These are phyloP conservation scores for Neuroscelio doddi DNA, from an alignment of 2,888 invertebrate genomes.

Conservation along the genomic window DNA sequence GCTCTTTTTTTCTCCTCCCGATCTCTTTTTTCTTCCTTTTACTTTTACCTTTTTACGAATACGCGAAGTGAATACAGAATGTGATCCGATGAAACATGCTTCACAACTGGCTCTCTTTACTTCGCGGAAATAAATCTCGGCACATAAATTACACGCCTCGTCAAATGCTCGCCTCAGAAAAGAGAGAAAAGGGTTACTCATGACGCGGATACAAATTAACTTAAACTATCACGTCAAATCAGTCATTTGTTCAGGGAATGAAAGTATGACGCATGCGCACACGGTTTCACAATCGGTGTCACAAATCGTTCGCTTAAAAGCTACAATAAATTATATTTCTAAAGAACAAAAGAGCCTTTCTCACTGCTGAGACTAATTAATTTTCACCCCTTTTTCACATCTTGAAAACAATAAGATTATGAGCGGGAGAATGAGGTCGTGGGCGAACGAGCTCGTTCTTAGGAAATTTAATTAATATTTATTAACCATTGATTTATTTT, in stretches of 20 bases:
- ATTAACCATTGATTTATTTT: too few relatives aligned
- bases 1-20: slow-evolving; percentile 4
- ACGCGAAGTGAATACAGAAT: slow-evolving; percentile 39
- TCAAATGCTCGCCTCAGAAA: slow-evolving; percentile 38
- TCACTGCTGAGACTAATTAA: too few relatives aligned
- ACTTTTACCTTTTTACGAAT: slow-evolving; percentile 28
- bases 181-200: slow-evolving; percentile 33
- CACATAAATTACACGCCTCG: slow-evolving; percentile 44
- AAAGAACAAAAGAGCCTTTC: background rate
- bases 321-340: background rate
- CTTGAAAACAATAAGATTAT: background rate
- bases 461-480: too few relatives aligned
- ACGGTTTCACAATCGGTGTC: slow-evolving; percentile 7
- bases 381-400: background rate
- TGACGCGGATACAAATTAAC: slow-evolving; percentile 44
- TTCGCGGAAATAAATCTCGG: slow-evolving; percentile 46
- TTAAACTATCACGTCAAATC: slow-evolving; percentile 20
- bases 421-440: too few relatives aligned
- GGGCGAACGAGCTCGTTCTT: too few relatives aligned
- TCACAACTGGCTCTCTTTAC: slow-evolving; percentile 27
- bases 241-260: slow-evolving; percentile 13
- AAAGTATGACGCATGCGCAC: slow-evolving; percentile 1
- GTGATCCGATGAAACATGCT: slow-evolving; percentile 38
- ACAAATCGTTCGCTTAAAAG: background rate
- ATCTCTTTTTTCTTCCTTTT: slow-evolving; percentile 24